phyloP scores from a whole-genome alignment of 2,888 invertebrate species.

The Drosophila pullipes region DNA sequence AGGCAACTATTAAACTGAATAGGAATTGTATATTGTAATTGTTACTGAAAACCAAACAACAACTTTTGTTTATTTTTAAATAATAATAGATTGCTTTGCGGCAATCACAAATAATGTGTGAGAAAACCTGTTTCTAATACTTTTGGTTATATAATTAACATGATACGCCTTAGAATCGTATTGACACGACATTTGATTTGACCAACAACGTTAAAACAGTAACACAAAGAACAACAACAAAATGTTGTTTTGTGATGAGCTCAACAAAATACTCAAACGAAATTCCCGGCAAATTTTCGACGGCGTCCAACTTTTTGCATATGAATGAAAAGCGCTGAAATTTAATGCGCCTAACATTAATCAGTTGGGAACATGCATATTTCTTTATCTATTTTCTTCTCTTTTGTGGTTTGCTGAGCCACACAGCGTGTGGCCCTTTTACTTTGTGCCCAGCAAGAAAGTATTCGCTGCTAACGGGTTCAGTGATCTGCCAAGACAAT shows the following conservation, averaged over 20 bases:
- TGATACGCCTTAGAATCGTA: slow-evolving; percentile 42
- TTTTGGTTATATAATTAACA: slow-evolving; percentile 39
- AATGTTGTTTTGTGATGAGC: slow-evolving; percentile 50
- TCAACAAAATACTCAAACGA: slow-evolving; percentile 49
- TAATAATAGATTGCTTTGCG: too few species aligned
- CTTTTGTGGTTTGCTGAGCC: neutral
- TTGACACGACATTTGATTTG: slow-evolving; percentile 44
- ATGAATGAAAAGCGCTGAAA: slow-evolving; percentile 74
- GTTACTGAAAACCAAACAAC: neutral
- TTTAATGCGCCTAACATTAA: slow-evolving; percentile 66
- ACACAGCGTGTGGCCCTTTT: slow-evolving; percentile 10
- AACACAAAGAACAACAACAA: slow-evolving; percentile 11
- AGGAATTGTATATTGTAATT: neutral
- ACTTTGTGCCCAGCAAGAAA: neutral
- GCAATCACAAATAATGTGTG: too few species aligned
- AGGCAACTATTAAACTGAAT: neutral
- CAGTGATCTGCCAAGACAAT: neutral
- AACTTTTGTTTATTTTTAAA: slow-evolving; percentile 23
- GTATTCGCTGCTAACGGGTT: neutral
- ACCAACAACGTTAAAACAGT: slow-evolving; percentile 11
- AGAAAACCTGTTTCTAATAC: slow-evolving; percentile 43
- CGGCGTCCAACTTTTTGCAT: slow-evolving; percentile 61
- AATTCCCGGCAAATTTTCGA: slow-evolving; percentile 24
- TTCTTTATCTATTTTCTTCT: neutral
- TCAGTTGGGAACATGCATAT: slow-evolving; percentile 50